Conservation (phyloP, 1,140 invertebrate genomes). For the Vanessa atalanta region DNA sequence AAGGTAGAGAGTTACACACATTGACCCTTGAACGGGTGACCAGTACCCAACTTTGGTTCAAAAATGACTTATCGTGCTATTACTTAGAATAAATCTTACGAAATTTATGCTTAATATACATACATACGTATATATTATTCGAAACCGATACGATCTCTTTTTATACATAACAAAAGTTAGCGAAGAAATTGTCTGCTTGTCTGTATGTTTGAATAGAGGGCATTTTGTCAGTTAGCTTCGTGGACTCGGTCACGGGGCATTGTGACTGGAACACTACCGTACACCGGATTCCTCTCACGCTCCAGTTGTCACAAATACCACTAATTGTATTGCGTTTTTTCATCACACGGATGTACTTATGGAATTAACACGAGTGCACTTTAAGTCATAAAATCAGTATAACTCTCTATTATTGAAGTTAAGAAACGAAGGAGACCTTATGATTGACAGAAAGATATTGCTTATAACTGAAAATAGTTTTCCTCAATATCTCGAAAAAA, state of each 20-base stretch:
- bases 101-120: too few relatives aligned
- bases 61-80: too few relatives aligned
- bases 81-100: too few relatives aligned
- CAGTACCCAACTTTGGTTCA: too few relatives aligned
- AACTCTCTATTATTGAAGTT: not conserved
- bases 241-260: conserved; percentile 63
- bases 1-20: too few relatives aligned
- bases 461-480: too few relatives aligned
- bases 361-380: conserved; percentile 39
- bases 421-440: not conserved
- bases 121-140: too few relatives aligned
- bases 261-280: conserved; percentile 63
- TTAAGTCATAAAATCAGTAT: not conserved
- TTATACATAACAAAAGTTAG: not conserved
- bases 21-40: too few relatives aligned
- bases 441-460: too few relatives aligned
- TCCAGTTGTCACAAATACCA: conserved; percentile 74
- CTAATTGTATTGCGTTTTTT: conserved; percentile 72
- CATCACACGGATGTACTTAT: conserved; percentile 46
- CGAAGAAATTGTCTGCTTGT: not conserved
- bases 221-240: conserved; percentile 48
- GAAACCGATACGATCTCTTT: not conserved
- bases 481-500: too few relatives aligned
- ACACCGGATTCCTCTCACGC: conserved; percentile 74
- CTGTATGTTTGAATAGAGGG: conserved; percentile 44